A percentile compares a stretch with the other conserved stretches of the same genome.
Evolutionary conservation across 2,113 vertebrate species (phyloP).

Genomic region (Anser brachyrhynchus): DNA sequence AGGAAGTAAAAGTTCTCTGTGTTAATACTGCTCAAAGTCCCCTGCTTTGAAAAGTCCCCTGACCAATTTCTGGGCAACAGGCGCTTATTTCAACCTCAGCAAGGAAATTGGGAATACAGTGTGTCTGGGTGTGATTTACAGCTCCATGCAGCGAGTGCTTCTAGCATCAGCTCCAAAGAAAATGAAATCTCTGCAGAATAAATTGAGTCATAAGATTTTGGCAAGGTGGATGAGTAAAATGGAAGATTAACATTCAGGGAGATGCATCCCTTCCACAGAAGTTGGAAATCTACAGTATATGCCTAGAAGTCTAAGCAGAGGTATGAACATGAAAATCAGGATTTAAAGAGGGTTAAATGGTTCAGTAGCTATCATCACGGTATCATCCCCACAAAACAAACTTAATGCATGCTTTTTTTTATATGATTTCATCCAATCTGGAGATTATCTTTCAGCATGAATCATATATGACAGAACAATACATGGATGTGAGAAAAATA

Average conservation of each 20-base stretch:
- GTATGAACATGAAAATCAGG: background rate
- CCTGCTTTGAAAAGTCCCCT: background rate
- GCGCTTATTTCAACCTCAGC: background rate
- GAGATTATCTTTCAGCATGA: background rate
- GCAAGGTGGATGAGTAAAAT: background rate
- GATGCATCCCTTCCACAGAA: background rate
- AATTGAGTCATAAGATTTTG: conserved; percentile 34
- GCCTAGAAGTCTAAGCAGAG: background rate
- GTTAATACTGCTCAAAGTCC: background rate
- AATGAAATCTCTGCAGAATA: conserved; percentile 1
- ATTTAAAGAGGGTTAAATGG: background rate
- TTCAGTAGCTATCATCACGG: background rate
- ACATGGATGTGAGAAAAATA: background rate
- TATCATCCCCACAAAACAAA: background rate
- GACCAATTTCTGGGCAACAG: background rate
- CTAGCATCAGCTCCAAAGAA: background rate
- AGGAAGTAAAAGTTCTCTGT: background rate
- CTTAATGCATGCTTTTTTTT: background rate
- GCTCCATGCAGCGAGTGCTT: background rate
- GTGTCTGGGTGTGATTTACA: background rate
- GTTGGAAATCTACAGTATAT: background rate
- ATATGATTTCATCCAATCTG: background rate
- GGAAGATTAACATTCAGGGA: background rate
- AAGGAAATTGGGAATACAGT: background rate
- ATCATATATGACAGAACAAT: background rate